Evolutionary conservation across 2,888 invertebrate species (phyloP), one percentile per base, ranked within the genome.

Genomic region (Euplexia lucipara): DNA sequence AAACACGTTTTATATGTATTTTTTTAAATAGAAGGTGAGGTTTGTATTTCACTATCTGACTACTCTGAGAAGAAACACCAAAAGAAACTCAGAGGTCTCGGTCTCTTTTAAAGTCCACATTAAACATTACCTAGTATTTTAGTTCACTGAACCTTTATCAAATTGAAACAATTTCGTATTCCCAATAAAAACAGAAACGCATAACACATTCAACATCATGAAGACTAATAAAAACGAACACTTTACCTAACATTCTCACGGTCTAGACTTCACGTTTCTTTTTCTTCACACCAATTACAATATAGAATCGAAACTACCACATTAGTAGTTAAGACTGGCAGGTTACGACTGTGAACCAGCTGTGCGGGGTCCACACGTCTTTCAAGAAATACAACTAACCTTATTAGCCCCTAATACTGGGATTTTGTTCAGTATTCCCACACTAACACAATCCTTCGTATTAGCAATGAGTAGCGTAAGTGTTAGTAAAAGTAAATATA

Each of bases 291-390:
- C 72, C 63, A 61, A 73, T 78, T 70, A 75, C 77, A 78, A 71
- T 80, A 78, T 63, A 81, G 66, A 81, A 83, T 74, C 60, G 69
- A 44, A 65, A 73, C 20, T 32, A 51, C 60, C n/a, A 59, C 61
- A 52, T 63, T 37, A 52, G 53, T 69, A 71, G 53, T 81, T 81
- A 81, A 70, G 65, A 81, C 62, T 68, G 75, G 71, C 83, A 83
- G 83, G 84, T 88, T 87, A 88, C 83, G 85, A 86, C 78, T 82
- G 69, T 82, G 83, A 84, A 86, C 80, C 92, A 91, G 89, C 89
- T 92, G 92, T 75, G 88, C 85, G 82, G 74, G 88, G 89, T 91
- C 90, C 89, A 85, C 90, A 88, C 89, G 87, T 91, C 62, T 57
- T 49, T 86, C 76, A 77, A 89, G 88, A 92, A 91, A 91, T 91